Evolutionary conservation across 2,888 invertebrate genomes (phyloP).

Genomic region (Tolmerus cingulatus): DNA sequence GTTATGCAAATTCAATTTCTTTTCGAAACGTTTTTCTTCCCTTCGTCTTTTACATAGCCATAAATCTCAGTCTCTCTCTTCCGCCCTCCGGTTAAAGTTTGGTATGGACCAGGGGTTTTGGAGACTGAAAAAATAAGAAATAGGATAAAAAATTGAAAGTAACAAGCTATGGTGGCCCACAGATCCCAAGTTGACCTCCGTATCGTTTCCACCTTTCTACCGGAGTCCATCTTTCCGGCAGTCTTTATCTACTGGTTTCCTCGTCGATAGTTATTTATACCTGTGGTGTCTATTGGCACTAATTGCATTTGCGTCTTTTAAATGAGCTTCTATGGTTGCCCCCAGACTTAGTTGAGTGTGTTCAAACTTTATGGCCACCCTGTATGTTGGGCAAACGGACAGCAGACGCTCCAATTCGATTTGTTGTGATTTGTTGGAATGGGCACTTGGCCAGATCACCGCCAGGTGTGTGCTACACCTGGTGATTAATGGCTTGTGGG

Average conservation of each 20-base stretch:
- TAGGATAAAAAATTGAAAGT: background rate
- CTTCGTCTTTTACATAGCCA: background rate
- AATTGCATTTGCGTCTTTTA: slow-evolving; percentile 34
- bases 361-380: slow-evolving; percentile 5
- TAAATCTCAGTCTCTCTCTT: background rate
- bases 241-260: background rate
- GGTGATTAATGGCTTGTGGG: background rate
- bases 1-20: slow-evolving; percentile 27
- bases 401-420: background rate
- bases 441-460: background rate
- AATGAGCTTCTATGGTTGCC: slow-evolving; percentile 24
- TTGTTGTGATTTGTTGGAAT: slow-evolving; percentile 29
- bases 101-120: background rate
- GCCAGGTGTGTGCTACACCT: background rate
- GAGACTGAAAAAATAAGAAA: background rate
- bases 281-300: background rate
- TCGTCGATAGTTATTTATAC: background rate
- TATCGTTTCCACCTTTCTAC: background rate
- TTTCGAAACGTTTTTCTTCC: background rate
- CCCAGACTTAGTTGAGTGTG: slow-evolving; percentile 16
- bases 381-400: background rate
- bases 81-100: background rate
- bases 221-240: background rate
- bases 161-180: background rate
- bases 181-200: background rate